Base-by-base conservation (phyloP, 1,140 invertebrate genomes). In the Drepana arcuata region DNA sequence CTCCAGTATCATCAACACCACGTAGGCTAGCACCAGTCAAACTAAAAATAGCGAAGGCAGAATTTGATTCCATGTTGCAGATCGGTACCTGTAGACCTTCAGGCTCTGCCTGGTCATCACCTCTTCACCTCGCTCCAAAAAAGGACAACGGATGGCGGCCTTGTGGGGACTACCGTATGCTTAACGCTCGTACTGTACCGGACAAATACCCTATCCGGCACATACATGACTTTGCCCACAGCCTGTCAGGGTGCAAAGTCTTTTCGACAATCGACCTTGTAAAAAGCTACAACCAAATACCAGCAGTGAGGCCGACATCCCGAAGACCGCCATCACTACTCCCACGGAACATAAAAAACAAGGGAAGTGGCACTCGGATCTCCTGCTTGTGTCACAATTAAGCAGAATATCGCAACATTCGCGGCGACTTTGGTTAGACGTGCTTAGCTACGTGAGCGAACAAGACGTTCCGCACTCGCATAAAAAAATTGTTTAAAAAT, bases 401-500 rank as follows among this genome's bases (percentile, higher is more conserved):
- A n/a, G n/a, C n/a, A n/a, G n/a, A n/a, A n/a, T n/a, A n/a, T n/a
- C n/a, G n/a, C n/a, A n/a, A n/a, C n/a, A n/a, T n/a, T n/a, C n/a
- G n/a, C n/a, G n/a, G n/a, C n/a, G n/a, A n/a, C n/a, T n/a, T n/a
- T n/a, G n/a, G n/a, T n/a, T n/a, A n/a, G n/a, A n/a, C n/a, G n/a
- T n/a, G n/a, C n/a, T n/a, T n/a, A n/a, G n/a, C n/a, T n/a, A n/a
- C n/a, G n/a, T n/a, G n/a, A n/a, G n/a, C n/a, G n/a, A n/a, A n/a
- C n/a, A n/a, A n/a, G n/a, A n/a, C n/a, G n/a, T 10, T 25, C 9
- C 7, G 9, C 2, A 10, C 12, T 25, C 9, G 24, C 7, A 9
- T 25, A 2, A 24, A 6, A 38, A 44, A 14, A 30, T 30, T 3
- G 34, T 15, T 7, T 35, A 44, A n/a, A 34, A n/a, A n/a, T n/a